Evolutionary conservation across 2,888 invertebrate genomes (phyloP), one percentile per base, ranked within the genome.

Genomic region (Syrista parreyssii): DNA sequence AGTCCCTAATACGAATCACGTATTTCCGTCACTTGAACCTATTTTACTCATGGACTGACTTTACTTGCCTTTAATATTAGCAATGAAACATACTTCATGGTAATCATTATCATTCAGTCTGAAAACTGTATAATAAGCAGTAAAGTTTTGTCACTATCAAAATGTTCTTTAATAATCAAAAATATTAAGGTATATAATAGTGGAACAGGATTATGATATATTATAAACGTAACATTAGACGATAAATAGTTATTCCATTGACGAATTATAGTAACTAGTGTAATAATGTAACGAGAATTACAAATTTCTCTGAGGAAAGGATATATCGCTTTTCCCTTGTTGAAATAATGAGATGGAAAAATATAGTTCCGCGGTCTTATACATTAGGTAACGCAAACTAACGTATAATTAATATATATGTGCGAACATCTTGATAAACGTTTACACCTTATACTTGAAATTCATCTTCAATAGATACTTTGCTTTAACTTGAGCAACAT

Each of bases 401-500:
- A 71, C 30, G 9, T 33, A 71, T 30, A 71, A 30, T 30, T 6
- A 31, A 23, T 12, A 6, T 30, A 68, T 15, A 3, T 32, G 71
- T 71, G 31, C 12, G 12, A 9, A 71, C 23, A 55, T 6, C 23
- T 15, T 55, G 23, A 9, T 15, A 55, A 55, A 23, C 23, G 31
- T 71, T 71, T 33, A 71, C 11, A 30, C 23, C 78, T 95, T 96
- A 92, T 95, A 97, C 82, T 97, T 95, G 92, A 98, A 98, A 81
- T 98, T 95, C 92, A 96, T 93, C 89, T 96, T 95, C 81, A 99
- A 89, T 86, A 99, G 92, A 90, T 99, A 99, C 88, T 96, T 96
- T 80, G 97, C 95, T 86, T 97, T 96, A 68, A 99, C 96, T 92
- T 99, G 99, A 15, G 97, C 97, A 68, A 97, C 95, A 91, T 99